Evolutionary conservation across 2,888 invertebrate genomes (phyloP), one percentile per base, ranked within the genome.

Genomic region (Sicus ferrugineus): DNA sequence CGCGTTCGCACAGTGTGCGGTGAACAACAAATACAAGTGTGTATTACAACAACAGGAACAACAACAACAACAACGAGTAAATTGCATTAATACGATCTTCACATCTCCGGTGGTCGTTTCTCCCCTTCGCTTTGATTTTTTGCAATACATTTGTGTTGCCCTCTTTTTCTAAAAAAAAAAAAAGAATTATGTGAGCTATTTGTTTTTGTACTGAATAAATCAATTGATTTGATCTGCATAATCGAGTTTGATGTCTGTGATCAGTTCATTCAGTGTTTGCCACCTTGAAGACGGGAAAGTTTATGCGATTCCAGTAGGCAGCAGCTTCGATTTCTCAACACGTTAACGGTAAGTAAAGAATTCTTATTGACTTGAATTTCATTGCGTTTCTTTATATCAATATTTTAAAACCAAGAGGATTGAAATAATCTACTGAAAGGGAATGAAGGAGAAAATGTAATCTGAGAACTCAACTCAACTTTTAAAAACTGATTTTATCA

Each of bases 91-190:
- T 65, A 59, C 59, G 67, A 67, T 67, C 67, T 59, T 68, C 68
- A 42, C 68, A 68, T 63, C 63, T 68, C 46, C 30, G 63, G 68
- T 63, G 68, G 68, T 68, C 68, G 68, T 38, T 61, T 52, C 68
- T 63, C 68, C 63, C 63, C 56, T 34, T 63, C 68, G 14, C 21
- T 67, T 11, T 67, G 42, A 46, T 31, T n/a, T 61, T 58, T 31
- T 67, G 65, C 52, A 54, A 7, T 58, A n/a, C 23, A 23, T 28
- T 11, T 61, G 23, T 38, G 16, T 61, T 21, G 30, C 11, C 19
- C 21, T 38, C 21, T 59, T 59, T 59, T 31, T 31, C n/a, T 23
- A 16, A n/a, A n/a, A n/a, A n/a, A n/a, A n/a, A n/a, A n/a, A n/a
- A n/a, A n/a, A n/a, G n/a, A n/a, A n/a, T n/a, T n/a, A n/a, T n/a